phyloP scores from a whole-genome alignment of 2,888 invertebrate species.

The Cryptus armator region DNA sequence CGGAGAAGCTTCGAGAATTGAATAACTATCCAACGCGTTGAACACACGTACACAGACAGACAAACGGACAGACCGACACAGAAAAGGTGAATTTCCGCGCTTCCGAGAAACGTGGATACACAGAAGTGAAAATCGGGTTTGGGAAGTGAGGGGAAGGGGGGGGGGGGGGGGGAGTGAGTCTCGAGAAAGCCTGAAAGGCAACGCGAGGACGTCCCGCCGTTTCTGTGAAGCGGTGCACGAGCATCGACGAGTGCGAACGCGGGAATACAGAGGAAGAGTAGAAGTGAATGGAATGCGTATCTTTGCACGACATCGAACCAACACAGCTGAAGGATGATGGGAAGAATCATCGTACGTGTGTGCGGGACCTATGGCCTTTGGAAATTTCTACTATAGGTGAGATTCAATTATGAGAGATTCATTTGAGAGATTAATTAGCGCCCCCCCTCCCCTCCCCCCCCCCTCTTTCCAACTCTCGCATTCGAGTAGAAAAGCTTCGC shows the following conservation, averaged over 20 bases:
- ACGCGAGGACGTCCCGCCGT: background rate
- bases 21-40: slow-evolving; percentile 17
- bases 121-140: background rate
- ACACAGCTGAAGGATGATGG: slow-evolving; percentile 51
- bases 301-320: slow-evolving; percentile 47
- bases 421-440: slow-evolving; percentile 53
- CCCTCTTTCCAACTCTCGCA: background rate
- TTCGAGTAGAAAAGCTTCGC: slow-evolving; percentile 5
- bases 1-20: slow-evolving; percentile 11
- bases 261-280: background rate
- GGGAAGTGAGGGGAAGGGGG: slow-evolving; percentile 7
- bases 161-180: background rate
- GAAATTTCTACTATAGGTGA: slow-evolving; percentile 60
- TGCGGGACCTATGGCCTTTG: slow-evolving; percentile 63
- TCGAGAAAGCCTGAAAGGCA: background rate
- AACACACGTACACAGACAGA: background rate
- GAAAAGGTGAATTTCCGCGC: background rate
- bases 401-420: slow-evolving; percentile 49
- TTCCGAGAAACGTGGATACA: background rate
- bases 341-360: slow-evolving; percentile 30
- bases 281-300: slow-evolving; percentile 55
- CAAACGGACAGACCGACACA: background rate
- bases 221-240: background rate
- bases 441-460: background rate
- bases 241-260: background rate